Conservation (phyloP, 1,140 invertebrate genomes). For the Drosophila insularis region DNA sequence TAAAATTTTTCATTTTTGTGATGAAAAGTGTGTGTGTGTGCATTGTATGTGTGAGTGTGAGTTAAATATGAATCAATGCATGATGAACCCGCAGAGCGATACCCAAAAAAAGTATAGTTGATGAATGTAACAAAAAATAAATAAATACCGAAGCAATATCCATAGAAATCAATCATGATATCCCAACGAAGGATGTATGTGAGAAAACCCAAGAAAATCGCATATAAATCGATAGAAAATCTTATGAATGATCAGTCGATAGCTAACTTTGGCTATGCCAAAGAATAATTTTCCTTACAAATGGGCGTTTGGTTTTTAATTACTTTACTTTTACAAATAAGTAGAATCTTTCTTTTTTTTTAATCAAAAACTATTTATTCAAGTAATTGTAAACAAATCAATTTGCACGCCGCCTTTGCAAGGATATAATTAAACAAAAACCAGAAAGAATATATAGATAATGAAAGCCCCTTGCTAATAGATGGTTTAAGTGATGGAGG, state of each 20-base stretch:
- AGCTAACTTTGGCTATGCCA: not conserved
- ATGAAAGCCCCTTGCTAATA: not conserved
- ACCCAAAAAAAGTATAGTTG: conserved; percentile 28
- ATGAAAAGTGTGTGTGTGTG: conserved; percentile 46
- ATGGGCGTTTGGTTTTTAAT: not conserved
- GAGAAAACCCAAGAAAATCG: conserved; percentile 24
- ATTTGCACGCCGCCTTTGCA: too few species aligned
- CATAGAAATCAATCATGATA: conserved; percentile 23
- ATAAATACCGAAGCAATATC: conserved; percentile 35
- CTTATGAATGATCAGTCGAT: conserved; percentile 10
- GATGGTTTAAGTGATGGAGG: conserved; percentile 12
- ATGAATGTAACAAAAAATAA: conserved; percentile 1
- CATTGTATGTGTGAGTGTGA: conserved; percentile 23
- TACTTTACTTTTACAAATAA: too few species aligned
- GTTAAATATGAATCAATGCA: conserved; percentile 23
- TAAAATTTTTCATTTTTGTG: conserved; percentile 45
- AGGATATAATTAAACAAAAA: not conserved
- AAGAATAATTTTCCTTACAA: not conserved
- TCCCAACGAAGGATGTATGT: conserved; percentile 1
- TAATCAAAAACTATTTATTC: too few species aligned
- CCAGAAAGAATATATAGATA: not conserved
- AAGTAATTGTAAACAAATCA: too few species aligned
- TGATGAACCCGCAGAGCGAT: conserved; percentile 37
- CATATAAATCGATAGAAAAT: conserved; percentile 29
- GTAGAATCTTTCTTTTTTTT: too few species aligned